Evolutionary conservation across 2,113 vertebrate genomes (phyloP), one percentile per base, ranked within the genome.

Genomic region (Chrysemys picta): DNA sequence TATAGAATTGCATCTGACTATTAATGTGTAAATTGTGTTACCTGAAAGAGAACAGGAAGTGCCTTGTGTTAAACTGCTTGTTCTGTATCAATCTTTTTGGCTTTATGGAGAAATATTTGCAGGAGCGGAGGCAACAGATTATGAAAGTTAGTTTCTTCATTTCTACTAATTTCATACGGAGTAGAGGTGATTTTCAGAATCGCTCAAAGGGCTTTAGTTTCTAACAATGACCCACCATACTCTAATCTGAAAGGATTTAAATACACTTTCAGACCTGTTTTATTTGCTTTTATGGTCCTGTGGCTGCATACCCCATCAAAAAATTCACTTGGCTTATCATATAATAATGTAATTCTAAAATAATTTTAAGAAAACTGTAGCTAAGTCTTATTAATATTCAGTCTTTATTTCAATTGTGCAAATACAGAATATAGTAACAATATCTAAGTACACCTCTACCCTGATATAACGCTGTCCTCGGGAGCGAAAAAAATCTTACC

Each of bases 191-290:
- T 87, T 82, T 5, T 24, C 21, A 49, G n/a, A 56, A 38, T 42
- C 75, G 56, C 25, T 95, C 85, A 82, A 87, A 95, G 91, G 82
- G 82, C 59, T 89, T 95, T 89, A 88, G 83, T 96, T 96, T 91
- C n/a, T 87, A 89, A n/a, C 90, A 90, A 56, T 84, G 72, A 91
- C 92, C 87, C 80, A 7, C 81, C 42, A 83, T 90, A 21, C 84
- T 95, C 10, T 80, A 27, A 80, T 3, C n/a, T 85, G 78, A 45
- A 85, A 93, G 13, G 53, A 81, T 27, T 72, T n/a, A 4, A 75
- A 24, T 5, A 8, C 47, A 78, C 54, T 75, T 89, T 76, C 72
- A 90, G 89, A 80, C 90, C 91, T 87, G 76, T 69, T 93, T 93
- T 92, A 82, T 1, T 93, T 93, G 83, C 4, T 31, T 92, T 88